Percentiles rank a stretch among this genome's conserved stretches.
Evolutionary conservation across 2,888 invertebrate genomes (phyloP).

Genomic region (Chaetogeoica ovagalla): DNA sequence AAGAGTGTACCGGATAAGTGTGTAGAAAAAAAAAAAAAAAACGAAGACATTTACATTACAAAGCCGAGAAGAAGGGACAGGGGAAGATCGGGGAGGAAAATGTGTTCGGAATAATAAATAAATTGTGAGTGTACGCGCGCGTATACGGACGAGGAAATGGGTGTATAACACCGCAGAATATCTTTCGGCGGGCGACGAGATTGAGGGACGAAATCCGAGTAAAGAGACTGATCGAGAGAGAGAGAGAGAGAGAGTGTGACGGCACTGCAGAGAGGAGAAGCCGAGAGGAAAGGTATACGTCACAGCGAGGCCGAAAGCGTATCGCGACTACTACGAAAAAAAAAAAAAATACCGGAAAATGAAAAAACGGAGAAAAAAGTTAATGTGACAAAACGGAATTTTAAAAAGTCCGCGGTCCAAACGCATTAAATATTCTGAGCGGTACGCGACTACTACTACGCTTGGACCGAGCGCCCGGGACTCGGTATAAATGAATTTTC

Average conservation of each 20-base stretch:
- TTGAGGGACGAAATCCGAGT: no score
- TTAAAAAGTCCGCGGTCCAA: slow-evolving; percentile 43
- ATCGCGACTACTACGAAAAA: no score
- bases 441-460: neutral
- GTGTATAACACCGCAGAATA: neutral
- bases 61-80: slow-evolving; percentile 39
- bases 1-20: slow-evolving; percentile 49
- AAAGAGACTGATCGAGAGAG: no score
- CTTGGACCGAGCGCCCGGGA: neutral
- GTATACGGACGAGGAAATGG: neutral
- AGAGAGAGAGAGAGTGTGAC: no score
- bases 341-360: slow-evolving; percentile 8
- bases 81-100: slow-evolving; percentile 11
- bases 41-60: slow-evolving; percentile 53
- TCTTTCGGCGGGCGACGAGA: slow-evolving; percentile 35
- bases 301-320: no score
- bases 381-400: slow-evolving; percentile 52
- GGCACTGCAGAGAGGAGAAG: no score
- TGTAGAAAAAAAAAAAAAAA: slow-evolving; percentile 26
- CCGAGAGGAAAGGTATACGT: no score
- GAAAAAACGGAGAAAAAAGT: slow-evolving; percentile 32
- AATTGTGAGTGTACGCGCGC: slow-evolving; percentile 2
- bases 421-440: slow-evolving; percentile 35
- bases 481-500: slow-evolving; percentile 42
- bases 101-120: slow-evolving; percentile 52